Evolutionary conservation across 2,888 invertebrate genomes (phyloP), one percentile per base, ranked within the genome.

Genomic region (Aspidiotus rigidus): DNA sequence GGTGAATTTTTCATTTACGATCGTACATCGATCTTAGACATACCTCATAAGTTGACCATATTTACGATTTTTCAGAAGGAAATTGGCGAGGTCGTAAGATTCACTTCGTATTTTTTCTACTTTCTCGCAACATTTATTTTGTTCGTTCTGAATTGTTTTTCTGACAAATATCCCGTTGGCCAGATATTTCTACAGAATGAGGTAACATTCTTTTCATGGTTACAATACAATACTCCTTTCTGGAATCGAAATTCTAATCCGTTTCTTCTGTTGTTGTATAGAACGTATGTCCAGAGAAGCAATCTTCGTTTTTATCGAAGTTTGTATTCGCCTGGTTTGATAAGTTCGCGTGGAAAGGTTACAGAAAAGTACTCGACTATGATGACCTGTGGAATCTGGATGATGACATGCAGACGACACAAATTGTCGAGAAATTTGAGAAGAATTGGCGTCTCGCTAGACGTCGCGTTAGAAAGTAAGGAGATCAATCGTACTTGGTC

Each of bases 271-370:
- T 13, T 53, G 53, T 53, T 71, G 77, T 81, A 72, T 80, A 93
- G 86, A 88, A 86, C 77, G 88, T 89, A 76, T 94, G 94, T 77
- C 96, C 96, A 17, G 96, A 97, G 78, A 82, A 83, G 71, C 81
- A 83, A 28, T 85, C 93, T 40, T 92, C 94, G 69, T 96, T 93
- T 78, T 83, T 93, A 7, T 93, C 93, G 17, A 85, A 87, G 69
- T 80, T 95, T 39, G 84, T 90, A 3, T 96, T 92, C 79, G 85
- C 88, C 74, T 98, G 97, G 97, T 95, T 95, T 78, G 92, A 93
- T 79, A 77, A 83, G 0, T 80, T 95, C 76, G 89, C 93, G 1
- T 85, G 90, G 80, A 85, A 84, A 72, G 96, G 96, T 17, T 96
- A 90, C 79, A 85, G 85, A 70, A 86, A 88, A 74, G 89, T 93